These are phyloP conservation scores for Isotomurus palustris DNA, from an alignment of 2,888 invertebrate genomes.

Conservation along the genomic window DNA sequence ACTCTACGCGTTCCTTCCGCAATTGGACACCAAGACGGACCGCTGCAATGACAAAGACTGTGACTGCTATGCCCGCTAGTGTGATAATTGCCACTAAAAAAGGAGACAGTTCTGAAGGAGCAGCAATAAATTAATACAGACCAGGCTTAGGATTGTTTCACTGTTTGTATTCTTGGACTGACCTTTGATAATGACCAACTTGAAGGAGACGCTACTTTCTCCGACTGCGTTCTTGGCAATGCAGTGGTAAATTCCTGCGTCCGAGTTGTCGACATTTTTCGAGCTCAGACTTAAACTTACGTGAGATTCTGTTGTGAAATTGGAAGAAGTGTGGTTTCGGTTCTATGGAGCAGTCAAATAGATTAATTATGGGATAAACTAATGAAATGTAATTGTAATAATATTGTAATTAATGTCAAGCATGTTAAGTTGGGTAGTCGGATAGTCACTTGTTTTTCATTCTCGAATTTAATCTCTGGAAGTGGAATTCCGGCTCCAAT, in stretches of 20 bases:
- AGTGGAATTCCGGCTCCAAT: background rate
- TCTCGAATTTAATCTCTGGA: background rate
- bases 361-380: background rate
- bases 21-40: slow-evolving; percentile 8
- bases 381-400: too few relatives aligned
- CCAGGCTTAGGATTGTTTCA: background rate
- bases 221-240: slow-evolving; percentile 9
- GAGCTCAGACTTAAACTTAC: too few relatives aligned
- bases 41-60: slow-evolving; percentile 7
- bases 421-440: too few relatives aligned
- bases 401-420: too few relatives aligned
- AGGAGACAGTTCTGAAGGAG: background rate
- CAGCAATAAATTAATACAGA: background rate
- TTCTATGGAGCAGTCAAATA: background rate
- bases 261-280: slow-evolving; percentile 10
- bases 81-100: slow-evolving; percentile 11
- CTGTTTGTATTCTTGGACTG: background rate
- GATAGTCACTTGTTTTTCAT: background rate
- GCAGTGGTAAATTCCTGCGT: slow-evolving; percentile 17
- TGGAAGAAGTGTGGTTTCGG: too few relatives aligned
- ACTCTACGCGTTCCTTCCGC: slow-evolving; percentile 22
- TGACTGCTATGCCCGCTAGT: slow-evolving; percentile 4
- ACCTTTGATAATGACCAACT: background rate
- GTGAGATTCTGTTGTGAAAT: too few relatives aligned
- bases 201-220: background rate